Evolutionary conservation across 2,113 vertebrate species (phyloP).

Genomic region (Xyliphius kryptos): DNA sequence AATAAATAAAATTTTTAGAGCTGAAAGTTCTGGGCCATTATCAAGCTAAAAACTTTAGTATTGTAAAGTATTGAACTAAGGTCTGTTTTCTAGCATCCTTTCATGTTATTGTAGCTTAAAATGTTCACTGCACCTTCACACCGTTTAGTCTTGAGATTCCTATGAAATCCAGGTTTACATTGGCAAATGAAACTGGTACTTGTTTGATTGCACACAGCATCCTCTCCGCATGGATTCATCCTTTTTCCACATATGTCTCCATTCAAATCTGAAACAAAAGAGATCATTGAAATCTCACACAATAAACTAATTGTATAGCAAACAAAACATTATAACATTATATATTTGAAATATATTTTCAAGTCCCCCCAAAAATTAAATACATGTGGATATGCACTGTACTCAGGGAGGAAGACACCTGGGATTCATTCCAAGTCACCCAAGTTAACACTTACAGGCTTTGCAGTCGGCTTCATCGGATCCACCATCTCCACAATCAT

Average conservation of each 20-base stretch:
- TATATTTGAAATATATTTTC: too few species aligned
- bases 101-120: slow-evolving; percentile 5
- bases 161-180: slow-evolving; percentile 90
- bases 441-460: slow-evolving; percentile 76
- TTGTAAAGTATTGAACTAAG: too few species aligned
- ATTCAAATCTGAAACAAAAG: slow-evolving; percentile 64
- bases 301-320: too few species aligned
- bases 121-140: slow-evolving; percentile 80
- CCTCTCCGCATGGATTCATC: slow-evolving; percentile 87
- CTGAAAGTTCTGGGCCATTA: too few species aligned
- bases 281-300: slow-evolving; percentile 46
- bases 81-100: too few species aligned
- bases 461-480: slow-evolving; percentile 91
- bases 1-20: too few species aligned
- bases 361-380: too few species aligned
- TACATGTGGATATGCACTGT: too few species aligned
- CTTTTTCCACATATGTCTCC: slow-evolving; percentile 83
- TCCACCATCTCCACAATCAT: slow-evolving; percentile 85
- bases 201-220: slow-evolving; percentile 88
- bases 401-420: too few species aligned
- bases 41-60: too few species aligned
- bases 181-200: slow-evolving; percentile 79
- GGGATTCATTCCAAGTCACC: too few species aligned
- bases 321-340: too few species aligned
- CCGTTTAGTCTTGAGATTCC: slow-evolving; percentile 75